Evolutionary conservation across 2,113 vertebrate species (phyloP), one percentile per base, ranked within the genome.

Genomic region (Talpa occidentalis): DNA sequence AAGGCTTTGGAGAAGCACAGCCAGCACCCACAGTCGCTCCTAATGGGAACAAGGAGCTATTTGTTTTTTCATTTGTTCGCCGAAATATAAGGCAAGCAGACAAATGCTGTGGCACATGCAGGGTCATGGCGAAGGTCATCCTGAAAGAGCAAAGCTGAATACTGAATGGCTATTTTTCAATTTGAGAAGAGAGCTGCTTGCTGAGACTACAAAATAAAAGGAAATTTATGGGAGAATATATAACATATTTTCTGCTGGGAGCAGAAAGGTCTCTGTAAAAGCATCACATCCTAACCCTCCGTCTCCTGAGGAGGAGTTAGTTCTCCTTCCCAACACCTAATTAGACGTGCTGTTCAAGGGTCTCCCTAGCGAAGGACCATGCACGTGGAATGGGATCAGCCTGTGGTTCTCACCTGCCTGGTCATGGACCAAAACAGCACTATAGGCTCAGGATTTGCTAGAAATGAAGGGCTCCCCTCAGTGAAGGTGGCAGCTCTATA

Each of bases 131-230:
- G 37, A 91, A 80, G 73, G 44, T 17, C 73, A 54, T 62, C 17
- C 24, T 91, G 32, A 86, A 93, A 78, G 32, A 44, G 54, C 32
- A 86, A 81, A 79, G n/a, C 52, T 91, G 91, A 83, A 60, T 83
- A 89, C 37, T 26, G 2, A 85, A 28, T 17, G 62, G n/a, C n/a
- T 93, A 47, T 59, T 89, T 87, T 94, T 77, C n/a, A 80, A n/a
- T 54, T 80, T 64, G 16, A 77, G 49, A 30, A 81, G 40, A 74
- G 70, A 28, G 47, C 40, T 92, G 26, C 44, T 69, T 84, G 32
- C 35, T 88, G 66, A 94, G 73, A 66, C 28, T 32, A 90, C 47
- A 35, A 83, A 89, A 67, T 85, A 47, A 85, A 56, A 81, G 32
- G 5, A 84, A 67, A 89, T 87, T 84, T 87, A 67, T 81, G 30